phyloP scores from a whole-genome alignment of 2,888 invertebrate genomes.

The Oasisia sp. region DNA sequence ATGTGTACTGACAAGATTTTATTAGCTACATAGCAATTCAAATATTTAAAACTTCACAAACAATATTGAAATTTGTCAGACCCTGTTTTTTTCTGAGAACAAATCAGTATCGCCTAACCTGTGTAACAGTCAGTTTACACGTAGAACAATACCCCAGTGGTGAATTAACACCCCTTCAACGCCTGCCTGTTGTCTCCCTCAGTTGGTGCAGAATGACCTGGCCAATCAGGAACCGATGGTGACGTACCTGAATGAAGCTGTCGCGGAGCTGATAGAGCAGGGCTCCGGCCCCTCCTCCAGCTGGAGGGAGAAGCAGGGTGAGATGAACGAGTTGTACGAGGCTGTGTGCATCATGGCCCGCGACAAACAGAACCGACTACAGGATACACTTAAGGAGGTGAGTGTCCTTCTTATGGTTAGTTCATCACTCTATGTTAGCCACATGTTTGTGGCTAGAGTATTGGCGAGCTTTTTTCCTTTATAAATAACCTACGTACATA shows the following conservation, averaged over 20 bases:
- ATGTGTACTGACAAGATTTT: background rate
- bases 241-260: conserved; percentile 57
- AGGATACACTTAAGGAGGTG: conserved; percentile 62
- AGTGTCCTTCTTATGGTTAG: too few relatives aligned
- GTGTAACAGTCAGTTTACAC: too few relatives aligned
- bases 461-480: too few relatives aligned
- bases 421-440: too few relatives aligned
- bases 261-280: conserved; percentile 52
- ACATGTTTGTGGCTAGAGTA: too few relatives aligned
- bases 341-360: conserved; percentile 51
- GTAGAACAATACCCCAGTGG: background rate
- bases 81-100: background rate
- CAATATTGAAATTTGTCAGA: background rate
- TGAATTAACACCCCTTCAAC: background rate
- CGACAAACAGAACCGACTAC: conserved; percentile 62
- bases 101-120: too few relatives aligned
- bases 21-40: background rate
- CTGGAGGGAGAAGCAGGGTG: conserved; percentile 50
- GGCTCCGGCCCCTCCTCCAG: conserved; percentile 26
- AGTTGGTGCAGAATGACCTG: conserved; percentile 60
- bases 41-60: background rate
- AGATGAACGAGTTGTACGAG: conserved; percentile 59
- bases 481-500: too few relatives aligned
- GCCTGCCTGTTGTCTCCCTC: conserved; percentile 13
- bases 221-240: conserved; percentile 48